phyloP scores from a whole-genome alignment of 2,888 invertebrate species.

The Alloscopus bannaensis region DNA sequence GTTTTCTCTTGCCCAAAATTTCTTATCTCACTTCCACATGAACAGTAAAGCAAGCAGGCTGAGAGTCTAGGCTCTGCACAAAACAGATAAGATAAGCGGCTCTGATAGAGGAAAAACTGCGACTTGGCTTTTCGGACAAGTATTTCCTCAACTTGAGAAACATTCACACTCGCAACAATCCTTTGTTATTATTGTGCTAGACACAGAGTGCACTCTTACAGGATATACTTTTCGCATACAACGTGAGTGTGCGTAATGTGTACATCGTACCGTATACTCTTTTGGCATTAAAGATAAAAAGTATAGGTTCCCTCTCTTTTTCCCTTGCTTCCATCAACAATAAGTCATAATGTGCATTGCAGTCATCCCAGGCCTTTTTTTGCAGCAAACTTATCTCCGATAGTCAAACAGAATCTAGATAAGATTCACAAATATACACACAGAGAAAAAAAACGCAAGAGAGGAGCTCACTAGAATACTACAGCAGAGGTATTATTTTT shows the following conservation, averaged over 20 bases:
- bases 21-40: conserved; percentile 59
- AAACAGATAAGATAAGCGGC: conserved; percentile 57
- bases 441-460: conserved; percentile 19
- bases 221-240: neutral
- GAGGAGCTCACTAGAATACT: no score
- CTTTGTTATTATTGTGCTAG: conserved; percentile 19
- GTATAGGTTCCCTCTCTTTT: no score
- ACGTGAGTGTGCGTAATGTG: conserved; percentile 14
- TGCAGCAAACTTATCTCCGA: conserved; percentile 48
- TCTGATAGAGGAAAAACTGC: conserved; percentile 55
- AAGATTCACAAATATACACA: conserved; percentile 48
- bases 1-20: conserved; percentile 47
- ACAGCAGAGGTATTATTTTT: no score
- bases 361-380: conserved; percentile 60
- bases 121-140: conserved; percentile 59
- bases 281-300: conserved; percentile 36
- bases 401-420: conserved; percentile 63
- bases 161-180: conserved; percentile 1
- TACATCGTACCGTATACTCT: neutral
- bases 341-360: conserved; percentile 61
- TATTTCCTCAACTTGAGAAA: conserved; percentile 53
- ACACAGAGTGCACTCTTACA: neutral
- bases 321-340: conserved; percentile 27
- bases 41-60: conserved; percentile 56
- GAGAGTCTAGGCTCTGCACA: conserved; percentile 50